Base-by-base conservation (phyloP, 2,888 invertebrate genomes). In the Panopea generosa region DNA sequence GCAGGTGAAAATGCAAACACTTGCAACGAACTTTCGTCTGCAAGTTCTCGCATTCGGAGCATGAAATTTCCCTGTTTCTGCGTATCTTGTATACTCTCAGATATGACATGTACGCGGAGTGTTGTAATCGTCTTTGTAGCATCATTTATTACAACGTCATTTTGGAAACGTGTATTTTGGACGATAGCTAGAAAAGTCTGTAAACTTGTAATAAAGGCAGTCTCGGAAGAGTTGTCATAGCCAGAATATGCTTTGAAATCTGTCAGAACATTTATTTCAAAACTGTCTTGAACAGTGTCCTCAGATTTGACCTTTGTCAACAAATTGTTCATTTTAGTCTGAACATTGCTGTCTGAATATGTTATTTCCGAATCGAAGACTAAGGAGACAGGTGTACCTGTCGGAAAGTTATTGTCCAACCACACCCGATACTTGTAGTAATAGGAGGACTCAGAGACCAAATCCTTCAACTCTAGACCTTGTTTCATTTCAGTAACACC, bases 51-150 rank as follows among this genome's bases (percentile, higher is more conserved):
- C 80, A 89, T 83, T 14, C 63, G 52, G 22, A 82, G 38, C 88
- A 90, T 89, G 47, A 87, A 66, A 20, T 83, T 56, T 0, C 86
- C 88, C 65, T 89, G 86, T 14, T 59, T 61, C 18, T 83, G 85
- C 18, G 97, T 97, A 61, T 97, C 96, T 61, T 96, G 96, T 47
- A 98, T 96, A 88, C 97, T 97, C 2, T 97, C 96, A 0, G 97
- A 97, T 92, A 97, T 97, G 59, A 98, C 96, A 52, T 97, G 93
- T 90, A 97, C 96, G 72, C 98, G 94, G 1, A 75, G 71, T 1
- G 78, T 68, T 9, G 53, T 57, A 9, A 76, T 70, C 11, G 53
- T 57, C 14, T 49, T 24, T n/a, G 20, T 22, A 26, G 38, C 45
- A 2, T 20, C n/a, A 27, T 56, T 33, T 9, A 79, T 52, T 16